Conservation (phyloP, 2,113 vertebrate species). For the Sorex fumeus region DNA sequence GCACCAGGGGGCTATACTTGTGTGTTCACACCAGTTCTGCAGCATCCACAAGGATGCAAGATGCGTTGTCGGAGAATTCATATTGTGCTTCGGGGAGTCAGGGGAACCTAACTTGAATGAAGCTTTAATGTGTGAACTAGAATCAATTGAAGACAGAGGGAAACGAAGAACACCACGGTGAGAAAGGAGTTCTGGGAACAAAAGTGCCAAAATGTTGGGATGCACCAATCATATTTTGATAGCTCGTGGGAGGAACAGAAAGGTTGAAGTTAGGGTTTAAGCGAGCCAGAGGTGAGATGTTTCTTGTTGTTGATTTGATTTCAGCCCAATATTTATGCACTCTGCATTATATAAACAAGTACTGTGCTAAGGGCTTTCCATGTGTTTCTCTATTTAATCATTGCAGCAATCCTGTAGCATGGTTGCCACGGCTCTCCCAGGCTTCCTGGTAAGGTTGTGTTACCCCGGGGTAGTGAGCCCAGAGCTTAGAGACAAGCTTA, state of each 20-base stretch:
- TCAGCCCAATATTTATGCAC: slow-evolving; percentile 20
- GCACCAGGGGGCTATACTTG: background rate
- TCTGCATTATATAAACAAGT: background rate
- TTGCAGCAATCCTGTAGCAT: background rate
- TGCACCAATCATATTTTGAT: background rate
- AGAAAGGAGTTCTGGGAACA: background rate
- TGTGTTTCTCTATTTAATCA: background rate
- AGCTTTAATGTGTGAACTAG: background rate
- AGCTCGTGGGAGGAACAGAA: background rate
- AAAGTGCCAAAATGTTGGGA: background rate
- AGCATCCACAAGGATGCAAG: background rate
- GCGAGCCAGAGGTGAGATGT: background rate
- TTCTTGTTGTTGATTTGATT: slow-evolving; percentile 24
- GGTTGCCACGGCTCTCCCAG: background rate
- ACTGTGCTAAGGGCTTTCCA: background rate
- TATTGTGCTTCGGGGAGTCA: background rate
- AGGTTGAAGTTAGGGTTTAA: slow-evolving; percentile 14
- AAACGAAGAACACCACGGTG: background rate
- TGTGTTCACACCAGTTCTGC: too few species aligned
- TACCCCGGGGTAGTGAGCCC: background rate
- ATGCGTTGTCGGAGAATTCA: background rate
- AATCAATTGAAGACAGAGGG: slow-evolving; percentile 15
- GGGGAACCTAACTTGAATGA: background rate
- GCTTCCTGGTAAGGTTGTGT: background rate
- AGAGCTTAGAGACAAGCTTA: background rate